Conservation (phyloP, 2,797 vertebrate genomes). For the Poeciliopsis gracilis region DNA sequence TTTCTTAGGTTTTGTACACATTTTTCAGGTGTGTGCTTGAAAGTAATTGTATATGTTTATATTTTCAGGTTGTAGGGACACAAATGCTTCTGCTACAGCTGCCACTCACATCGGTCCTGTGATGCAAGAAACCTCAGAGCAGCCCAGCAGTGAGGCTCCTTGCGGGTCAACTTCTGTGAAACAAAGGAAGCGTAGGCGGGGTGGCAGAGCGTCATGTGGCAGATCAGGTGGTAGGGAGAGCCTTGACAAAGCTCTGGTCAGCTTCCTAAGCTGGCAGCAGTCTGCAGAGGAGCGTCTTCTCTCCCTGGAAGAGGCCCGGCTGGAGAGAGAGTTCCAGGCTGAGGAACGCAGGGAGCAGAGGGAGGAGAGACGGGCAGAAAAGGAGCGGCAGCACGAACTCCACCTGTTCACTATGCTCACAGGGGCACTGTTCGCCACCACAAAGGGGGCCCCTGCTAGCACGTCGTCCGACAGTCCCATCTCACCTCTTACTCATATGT, state of each 20-base stretch:
- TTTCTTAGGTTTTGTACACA: not conserved
- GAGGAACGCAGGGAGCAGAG: slow-evolving; percentile 85
- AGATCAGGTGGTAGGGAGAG: slow-evolving; percentile 40
- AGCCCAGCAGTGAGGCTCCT: slow-evolving; percentile 34
- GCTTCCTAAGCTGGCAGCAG: slow-evolving; percentile 78
- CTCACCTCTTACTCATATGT: slow-evolving; percentile 47
- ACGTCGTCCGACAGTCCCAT: slow-evolving; percentile 12
- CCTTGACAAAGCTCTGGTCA: slow-evolving; percentile 78
- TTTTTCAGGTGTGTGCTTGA: too few species aligned
- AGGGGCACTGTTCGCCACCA: slow-evolving; percentile 74
- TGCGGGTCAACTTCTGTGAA: slow-evolving; percentile 36
- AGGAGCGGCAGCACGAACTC: slow-evolving; percentile 86
- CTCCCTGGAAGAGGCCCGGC: slow-evolving; percentile 81
- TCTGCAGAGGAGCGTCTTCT: slow-evolving; percentile 83
- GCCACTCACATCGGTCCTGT: slow-evolving; percentile 57
- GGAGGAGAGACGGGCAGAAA: slow-evolving; percentile 84
- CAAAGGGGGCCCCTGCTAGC: slow-evolving; percentile 30
- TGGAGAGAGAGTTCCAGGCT: slow-evolving; percentile 80
- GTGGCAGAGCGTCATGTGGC: slow-evolving; percentile 61
- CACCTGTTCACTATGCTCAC: slow-evolving; percentile 86
- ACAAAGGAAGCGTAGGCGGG: slow-evolving; percentile 80
- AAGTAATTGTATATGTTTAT: slow-evolving; percentile 10
- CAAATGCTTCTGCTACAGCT: slow-evolving; percentile 72
- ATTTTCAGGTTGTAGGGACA: slow-evolving; percentile 83
- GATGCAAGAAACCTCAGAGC: slow-evolving; percentile 45